Percentiles rank a stretch among this genome's conserved stretches.
Conservation (phyloP, 2,888 invertebrate species). For the Pyrochroa serraticornis region DNA sequence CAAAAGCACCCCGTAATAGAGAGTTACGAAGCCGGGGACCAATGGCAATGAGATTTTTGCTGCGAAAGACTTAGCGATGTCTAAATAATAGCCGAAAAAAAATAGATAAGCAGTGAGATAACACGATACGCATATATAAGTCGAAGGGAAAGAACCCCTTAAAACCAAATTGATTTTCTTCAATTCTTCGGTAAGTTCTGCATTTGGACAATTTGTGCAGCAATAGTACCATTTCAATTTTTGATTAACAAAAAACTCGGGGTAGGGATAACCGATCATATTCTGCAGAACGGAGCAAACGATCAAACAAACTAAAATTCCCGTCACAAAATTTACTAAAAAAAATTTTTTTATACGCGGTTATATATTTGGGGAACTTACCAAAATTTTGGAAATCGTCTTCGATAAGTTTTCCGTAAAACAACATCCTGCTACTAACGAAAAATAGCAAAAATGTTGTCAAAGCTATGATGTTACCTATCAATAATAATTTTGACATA, state of each 20-base stretch:
- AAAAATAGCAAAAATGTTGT: too few relatives aligned
- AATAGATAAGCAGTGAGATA: constrained; percentile 5
- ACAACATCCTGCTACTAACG: too few relatives aligned
- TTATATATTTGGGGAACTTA: too few relatives aligned
- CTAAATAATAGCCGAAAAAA: neutral
- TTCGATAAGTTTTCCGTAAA: too few relatives aligned
- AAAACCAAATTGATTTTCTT: neutral
- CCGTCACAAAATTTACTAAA: constrained; percentile 13
- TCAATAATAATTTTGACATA: too few relatives aligned
- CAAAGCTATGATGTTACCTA: too few relatives aligned
- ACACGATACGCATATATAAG: neutral
- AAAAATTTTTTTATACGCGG: neutral
- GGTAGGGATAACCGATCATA: constrained; percentile 11
- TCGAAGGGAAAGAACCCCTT: constrained; percentile 16
- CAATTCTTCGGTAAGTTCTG: neutral
- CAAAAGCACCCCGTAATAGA: constrained; percentile 5
- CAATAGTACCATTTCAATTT: constrained; percentile 9
- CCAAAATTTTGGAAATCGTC: too few relatives aligned
- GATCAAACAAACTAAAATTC: constrained; percentile 6
- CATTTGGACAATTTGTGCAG: neutral
- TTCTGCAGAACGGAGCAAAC: neutral
- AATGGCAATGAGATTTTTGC: constrained; percentile 3
- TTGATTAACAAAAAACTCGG: constrained; percentile 5
- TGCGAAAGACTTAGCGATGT: constrained; percentile 1
- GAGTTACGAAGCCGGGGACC: neutral